Evolutionary conservation across 2,797 vertebrate species (phyloP).

Genomic region (Xenops minutus): DNA sequence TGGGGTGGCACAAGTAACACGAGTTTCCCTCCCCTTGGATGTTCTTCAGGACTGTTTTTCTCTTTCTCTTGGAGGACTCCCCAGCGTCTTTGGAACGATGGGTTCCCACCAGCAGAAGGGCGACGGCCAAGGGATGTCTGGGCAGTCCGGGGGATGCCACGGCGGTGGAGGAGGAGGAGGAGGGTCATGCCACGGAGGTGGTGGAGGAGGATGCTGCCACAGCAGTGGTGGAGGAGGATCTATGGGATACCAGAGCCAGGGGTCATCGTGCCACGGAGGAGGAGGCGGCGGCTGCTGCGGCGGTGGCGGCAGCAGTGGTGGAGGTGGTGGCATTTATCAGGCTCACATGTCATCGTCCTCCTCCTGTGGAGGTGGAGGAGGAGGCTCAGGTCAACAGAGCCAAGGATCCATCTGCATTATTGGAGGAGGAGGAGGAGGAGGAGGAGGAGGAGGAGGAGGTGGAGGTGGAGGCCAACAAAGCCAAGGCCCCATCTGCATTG

Average conservation of each 20-base stretch:
- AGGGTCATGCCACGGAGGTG: neutral
- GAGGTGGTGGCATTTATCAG: constrained; percentile 24
- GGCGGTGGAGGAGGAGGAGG: neutral
- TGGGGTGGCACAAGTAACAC: neutral
- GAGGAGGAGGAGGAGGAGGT: neutral
- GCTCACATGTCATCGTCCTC: neutral
- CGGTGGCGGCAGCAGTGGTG: accelerated
- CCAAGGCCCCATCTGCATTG: neutral
- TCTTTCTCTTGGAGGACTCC: neutral
- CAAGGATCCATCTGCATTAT: constrained; percentile 4
- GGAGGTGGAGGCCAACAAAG: neutral
- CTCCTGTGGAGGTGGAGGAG: constrained; percentile 15
- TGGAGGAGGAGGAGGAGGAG: neutral
- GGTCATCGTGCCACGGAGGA: constrained; percentile 10
- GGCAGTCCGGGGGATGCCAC: constrained; percentile 40
- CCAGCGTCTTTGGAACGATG: neutral
- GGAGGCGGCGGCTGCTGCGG: neutral
- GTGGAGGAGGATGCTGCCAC: neutral
- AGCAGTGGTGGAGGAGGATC: constrained; percentile 22
- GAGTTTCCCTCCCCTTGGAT: neutral
- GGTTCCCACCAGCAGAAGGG: constrained; percentile 63
- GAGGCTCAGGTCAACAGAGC: neutral
- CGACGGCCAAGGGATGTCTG: neutral
- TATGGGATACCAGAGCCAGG: constrained; percentile 19
- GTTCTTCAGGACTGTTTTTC: neutral